Base-by-base conservation (phyloP, 2,888 invertebrate genomes). In the Eremobia ochroleuca region DNA sequence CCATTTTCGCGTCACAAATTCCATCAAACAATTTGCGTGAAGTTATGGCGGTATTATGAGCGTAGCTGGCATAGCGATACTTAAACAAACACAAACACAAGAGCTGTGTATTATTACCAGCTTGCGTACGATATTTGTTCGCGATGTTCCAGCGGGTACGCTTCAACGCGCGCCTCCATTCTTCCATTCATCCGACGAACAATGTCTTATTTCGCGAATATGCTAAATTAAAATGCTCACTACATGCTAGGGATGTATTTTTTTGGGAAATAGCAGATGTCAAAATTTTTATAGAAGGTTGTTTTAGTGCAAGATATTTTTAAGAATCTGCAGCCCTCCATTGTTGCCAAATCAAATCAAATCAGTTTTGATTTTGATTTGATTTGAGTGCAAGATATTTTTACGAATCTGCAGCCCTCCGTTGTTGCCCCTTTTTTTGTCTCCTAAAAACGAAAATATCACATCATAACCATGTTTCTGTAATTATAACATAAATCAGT, bases 191-290 rank as follows among this genome's bases (percentile, higher is more conserved):
- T 73, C 73, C 84, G 66, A 76, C 87, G 87, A 90, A 91, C 92
- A 93, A 92, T 91, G 90, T 92, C 89, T 91, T 91, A 91, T 91
- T 92, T 90, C 81, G 83, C 79, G 87, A 81, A 87, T 85, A 82
- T 85, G 82, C 85, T 86, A 88, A 90, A 90, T 91, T 90, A 90
- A 90, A 89, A 87, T 72, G 46, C 67, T 71, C 55, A 82, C 67
- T 76, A 74, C 61, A 11, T 13, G 52, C 52, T n/a, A 55, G n/a
- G 52, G 4, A 55, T 55, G 13, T 55, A 21, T 4, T 72, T 76
- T 73, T 78, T 73, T 25, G 31, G 9, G 40, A 62, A 46, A 76
- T 81, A 62, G 11, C n/a, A 43, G 2, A 18, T 55, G 18, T 62
- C 18, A 3, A 21, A 31, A 34, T n/a, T 37, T 37, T 55, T 55